Evolutionary conservation across 2,113 vertebrate species (phyloP).

Genomic region (Elaphurus davidianus): DNA sequence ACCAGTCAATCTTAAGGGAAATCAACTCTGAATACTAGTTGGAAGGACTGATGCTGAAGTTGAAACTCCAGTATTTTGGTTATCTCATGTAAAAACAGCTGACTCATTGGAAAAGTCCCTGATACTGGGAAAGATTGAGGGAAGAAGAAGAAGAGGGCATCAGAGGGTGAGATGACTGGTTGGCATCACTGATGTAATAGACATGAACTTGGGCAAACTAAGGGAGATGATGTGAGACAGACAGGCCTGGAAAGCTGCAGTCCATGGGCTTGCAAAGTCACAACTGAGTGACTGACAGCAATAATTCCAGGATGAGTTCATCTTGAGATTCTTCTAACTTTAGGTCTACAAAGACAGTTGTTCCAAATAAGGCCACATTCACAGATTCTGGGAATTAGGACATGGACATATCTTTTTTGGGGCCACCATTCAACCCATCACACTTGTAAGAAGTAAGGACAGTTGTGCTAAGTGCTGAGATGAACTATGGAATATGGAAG

Average conservation of each 20-base stretch:
- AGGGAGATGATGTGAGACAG: neutral
- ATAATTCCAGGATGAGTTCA: neutral
- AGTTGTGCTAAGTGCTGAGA: neutral
- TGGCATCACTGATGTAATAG: neutral
- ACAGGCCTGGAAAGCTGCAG: neutral
- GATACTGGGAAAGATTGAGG: neutral
- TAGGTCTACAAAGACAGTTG: neutral
- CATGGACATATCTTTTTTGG: fast-evolving
- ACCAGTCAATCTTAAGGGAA: neutral
- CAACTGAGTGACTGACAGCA: neutral
- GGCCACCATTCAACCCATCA: neutral
- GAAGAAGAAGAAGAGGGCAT: neutral
- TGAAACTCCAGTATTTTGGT: neutral
- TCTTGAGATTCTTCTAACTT: neutral
- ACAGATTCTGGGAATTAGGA: neutral
- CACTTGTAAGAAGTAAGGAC: neutral
- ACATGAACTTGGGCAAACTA: neutral
- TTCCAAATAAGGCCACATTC: neutral
- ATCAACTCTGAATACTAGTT: neutral
- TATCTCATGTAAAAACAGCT: neutral
- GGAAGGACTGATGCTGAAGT: neutral
- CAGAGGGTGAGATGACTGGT: neutral
- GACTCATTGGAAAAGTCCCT: neutral
- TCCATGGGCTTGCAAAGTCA: neutral
- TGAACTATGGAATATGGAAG: neutral